Conservation (phyloP, 2,113 vertebrate genomes). For the Vombatus ursinus region DNA sequence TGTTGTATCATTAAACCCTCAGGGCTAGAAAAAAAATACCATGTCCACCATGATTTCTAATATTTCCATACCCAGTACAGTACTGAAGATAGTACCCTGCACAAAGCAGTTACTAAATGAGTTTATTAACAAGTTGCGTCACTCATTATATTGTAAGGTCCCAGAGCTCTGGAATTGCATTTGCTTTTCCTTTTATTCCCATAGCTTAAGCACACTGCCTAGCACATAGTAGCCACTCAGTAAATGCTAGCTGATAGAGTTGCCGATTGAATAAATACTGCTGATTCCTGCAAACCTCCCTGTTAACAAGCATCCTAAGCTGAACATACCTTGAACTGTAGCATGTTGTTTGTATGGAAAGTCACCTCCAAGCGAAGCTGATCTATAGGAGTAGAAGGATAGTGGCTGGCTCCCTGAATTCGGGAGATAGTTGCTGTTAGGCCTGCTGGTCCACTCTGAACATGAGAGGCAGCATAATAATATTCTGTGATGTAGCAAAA, state of each 20-base stretch:
- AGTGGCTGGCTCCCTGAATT: conserved; percentile 39
- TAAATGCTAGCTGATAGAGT: not conserved
- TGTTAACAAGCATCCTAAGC: not conserved
- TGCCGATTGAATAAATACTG: not conserved
- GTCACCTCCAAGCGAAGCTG: conserved; percentile 84
- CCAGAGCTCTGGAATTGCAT: too few relatives aligned
- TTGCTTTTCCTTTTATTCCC: too few relatives aligned
- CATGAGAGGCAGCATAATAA: conserved; percentile 74
- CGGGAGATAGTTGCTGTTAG: conserved; percentile 77
- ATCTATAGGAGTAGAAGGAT: conserved; percentile 78
- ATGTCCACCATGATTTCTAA: not conserved
- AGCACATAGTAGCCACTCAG: not conserved
- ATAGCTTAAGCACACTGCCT: not conserved
- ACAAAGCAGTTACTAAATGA: too few relatives aligned
- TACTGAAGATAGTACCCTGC: too few relatives aligned
- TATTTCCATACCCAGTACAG: too few relatives aligned
- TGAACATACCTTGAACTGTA: conserved; percentile 92
- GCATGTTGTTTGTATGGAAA: conserved; percentile 87
- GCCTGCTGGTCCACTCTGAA: conserved; percentile 59
- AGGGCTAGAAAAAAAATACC: not conserved
- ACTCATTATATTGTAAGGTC: not conserved
- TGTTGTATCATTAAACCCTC: not conserved
- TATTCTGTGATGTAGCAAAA: conserved; percentile 86
- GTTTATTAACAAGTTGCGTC: too few relatives aligned
- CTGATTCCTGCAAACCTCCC: not conserved